Evolutionary conservation across 1,140 invertebrate genomes (phyloP).

Genomic region (Zaprionus vittiger): DNA sequence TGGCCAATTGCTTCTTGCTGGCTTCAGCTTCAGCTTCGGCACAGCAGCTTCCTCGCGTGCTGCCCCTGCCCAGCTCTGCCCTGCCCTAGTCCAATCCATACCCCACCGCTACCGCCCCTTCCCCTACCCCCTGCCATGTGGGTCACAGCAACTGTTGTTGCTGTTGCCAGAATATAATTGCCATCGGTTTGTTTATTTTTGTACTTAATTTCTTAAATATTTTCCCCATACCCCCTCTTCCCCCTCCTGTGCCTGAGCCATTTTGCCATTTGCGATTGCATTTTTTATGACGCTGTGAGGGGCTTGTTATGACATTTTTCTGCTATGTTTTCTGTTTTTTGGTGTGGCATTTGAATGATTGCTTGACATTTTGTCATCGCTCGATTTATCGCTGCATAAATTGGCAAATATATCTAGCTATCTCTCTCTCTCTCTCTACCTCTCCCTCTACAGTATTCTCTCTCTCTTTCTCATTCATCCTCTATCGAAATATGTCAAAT

Average conservation of each 20-base stretch:
- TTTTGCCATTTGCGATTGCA: slow-evolving; percentile 68
- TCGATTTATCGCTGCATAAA: slow-evolving; percentile 12
- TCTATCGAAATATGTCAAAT: background rate
- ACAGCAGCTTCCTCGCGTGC: background rate
- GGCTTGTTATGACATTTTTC: slow-evolving; percentile 63
- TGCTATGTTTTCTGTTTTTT: slow-evolving; percentile 31
- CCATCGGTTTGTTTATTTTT: slow-evolving; percentile 40
- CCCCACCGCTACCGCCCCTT: background rate
- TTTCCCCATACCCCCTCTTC: slow-evolving; percentile 36
- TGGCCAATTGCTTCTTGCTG: slow-evolving; percentile 40
- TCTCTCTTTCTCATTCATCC: background rate
- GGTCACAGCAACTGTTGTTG: slow-evolving; percentile 51
- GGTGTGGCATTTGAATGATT: slow-evolving; percentile 69
- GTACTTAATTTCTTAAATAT: slow-evolving; percentile 21
- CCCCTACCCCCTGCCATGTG: slow-evolving; percentile 28
- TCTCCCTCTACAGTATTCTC: background rate
- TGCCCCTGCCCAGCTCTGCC: background rate
- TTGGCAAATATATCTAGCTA: slow-evolving; percentile 19
- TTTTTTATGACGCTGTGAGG: slow-evolving; percentile 27
- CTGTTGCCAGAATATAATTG: slow-evolving; percentile 60
- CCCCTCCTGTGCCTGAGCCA: slow-evolving; percentile 17
- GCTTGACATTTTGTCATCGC: slow-evolving; percentile 61
- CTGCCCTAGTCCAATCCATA: background rate
- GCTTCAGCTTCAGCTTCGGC: background rate
- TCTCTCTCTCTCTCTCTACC: background rate